Percentiles rank a stretch among this genome's conserved stretches.
These are phyloP conservation scores for Nettapus auritus DNA, from an alignment of 2,113 vertebrate genomes.

Conservation along the genomic window DNA sequence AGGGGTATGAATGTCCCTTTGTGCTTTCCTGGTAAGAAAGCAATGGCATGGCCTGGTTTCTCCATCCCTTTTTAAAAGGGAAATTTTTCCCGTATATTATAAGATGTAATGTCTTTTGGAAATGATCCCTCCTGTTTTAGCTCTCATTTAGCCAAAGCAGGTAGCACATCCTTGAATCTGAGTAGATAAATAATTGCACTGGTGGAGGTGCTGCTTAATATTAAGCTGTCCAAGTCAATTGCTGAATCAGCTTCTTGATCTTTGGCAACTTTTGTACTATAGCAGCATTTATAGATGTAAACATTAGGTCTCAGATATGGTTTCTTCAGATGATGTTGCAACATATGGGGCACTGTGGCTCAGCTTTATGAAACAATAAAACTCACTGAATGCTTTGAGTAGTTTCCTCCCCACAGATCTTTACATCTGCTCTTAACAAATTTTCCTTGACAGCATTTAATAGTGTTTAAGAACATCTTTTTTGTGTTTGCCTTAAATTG, in stretches of 20 bases:
- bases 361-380: slow-evolving; percentile 22
- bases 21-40: background rate
- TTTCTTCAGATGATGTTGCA: background rate
- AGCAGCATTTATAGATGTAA: background rate
- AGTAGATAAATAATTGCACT: background rate
- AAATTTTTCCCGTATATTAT: accelerated
- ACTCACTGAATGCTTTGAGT: background rate
- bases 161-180: background rate
- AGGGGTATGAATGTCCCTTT: background rate
- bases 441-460: background rate
- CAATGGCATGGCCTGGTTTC: background rate
- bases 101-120: background rate
- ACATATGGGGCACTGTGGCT: background rate
- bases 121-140: background rate
- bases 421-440: background rate
- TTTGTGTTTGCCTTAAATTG: background rate
- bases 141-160: background rate
- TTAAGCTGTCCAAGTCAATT: background rate
- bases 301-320: background rate
- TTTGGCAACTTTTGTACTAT: slow-evolving; percentile 17
- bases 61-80: background rate
- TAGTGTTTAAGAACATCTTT: background rate
- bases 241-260: slow-evolving; percentile 6
- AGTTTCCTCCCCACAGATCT: background rate
- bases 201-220: slow-evolving; percentile 24